These are phyloP conservation scores for Drosophila pseudotalamancana DNA, from an alignment of 2,888 invertebrate species.

Conservation along the genomic window DNA sequence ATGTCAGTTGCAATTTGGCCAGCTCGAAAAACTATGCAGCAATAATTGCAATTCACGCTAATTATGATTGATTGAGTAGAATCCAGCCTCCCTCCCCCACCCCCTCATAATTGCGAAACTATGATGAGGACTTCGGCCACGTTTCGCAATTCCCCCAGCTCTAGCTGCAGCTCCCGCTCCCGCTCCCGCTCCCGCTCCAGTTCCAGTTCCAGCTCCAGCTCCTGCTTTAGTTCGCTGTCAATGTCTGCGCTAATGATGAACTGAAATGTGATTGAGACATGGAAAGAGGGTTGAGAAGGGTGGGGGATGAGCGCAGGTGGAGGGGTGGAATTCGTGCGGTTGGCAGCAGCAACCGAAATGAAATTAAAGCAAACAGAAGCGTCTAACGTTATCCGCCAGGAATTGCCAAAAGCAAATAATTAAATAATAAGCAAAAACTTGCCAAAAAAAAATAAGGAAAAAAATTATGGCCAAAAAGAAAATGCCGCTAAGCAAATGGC, in stretches of 20 bases:
- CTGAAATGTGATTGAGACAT: constrained; percentile 68
- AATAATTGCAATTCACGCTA: constrained; percentile 79
- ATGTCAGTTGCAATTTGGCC: constrained; percentile 67
- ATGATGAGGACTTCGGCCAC: constrained; percentile 54
- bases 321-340: constrained; percentile 33
- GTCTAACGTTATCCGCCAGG: constrained; percentile 42
- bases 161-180: neutral
- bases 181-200: neutral
- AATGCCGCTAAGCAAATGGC: constrained; percentile 37
- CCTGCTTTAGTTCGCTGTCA: constrained; percentile 65
- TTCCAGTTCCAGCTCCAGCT: neutral
- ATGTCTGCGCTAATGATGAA: constrained; percentile 76
- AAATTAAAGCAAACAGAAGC: constrained; percentile 67
- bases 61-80: constrained; percentile 73
- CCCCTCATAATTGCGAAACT: constrained; percentile 70
- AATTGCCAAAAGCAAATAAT: constrained; percentile 73
- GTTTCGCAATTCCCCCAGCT: neutral
- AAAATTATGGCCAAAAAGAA: constrained; percentile 16
- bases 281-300: constrained; percentile 12
- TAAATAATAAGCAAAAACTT: constrained; percentile 67
- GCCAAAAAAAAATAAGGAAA: constrained; percentile 1
- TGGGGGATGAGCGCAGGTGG: neutral
- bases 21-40: constrained; percentile 59
- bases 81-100: neutral
- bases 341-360: constrained; percentile 67